Base-by-base conservation (phyloP, 2,888 invertebrate species). In the Orthosia cruda region DNA sequence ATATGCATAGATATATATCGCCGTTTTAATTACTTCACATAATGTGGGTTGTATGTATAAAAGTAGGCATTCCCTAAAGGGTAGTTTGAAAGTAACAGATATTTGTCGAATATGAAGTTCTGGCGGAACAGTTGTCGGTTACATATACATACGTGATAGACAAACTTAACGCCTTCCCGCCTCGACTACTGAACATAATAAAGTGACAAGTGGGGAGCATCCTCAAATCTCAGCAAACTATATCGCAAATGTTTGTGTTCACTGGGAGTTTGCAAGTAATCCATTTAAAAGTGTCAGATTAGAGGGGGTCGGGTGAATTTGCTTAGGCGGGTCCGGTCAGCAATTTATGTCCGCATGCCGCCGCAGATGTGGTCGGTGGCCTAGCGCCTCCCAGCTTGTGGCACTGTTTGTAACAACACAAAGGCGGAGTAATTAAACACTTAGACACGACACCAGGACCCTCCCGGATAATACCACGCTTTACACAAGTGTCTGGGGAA, bases 211-310 rank as follows among this genome's bases (percentile, higher is more conserved):
- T 84, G 74, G 85, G 77, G 85, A 82, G 83, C 77, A 81, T 84
- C 85, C 84, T 77, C 67, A 81, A 88, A 89, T 89, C 88, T 87
- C 82, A 45, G 85, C 78, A 88, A 90, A 88, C 90, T 89, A 89
- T 90, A 89, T 89, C 84, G 88, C 90, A 91, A 91, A 89, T 90
- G 89, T 90, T 90, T 91, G 88, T 90, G 89, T 90, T 89, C 87
- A 68, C 88, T 85, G 84, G 80, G 88, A 92, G 89, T 92, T 92
- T 85, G 81, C 80, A 88, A 90, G 91, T 93, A 93, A 94, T 94
- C 91, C 92, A 93, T 94, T 93, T 91, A 93, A 94, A 94, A 94
- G 93, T 94, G 93, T 94, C 94, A 93, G 94, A 94, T 94, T 94
- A 93, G 89, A 91, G 91, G 89, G 91, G 89, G 88, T 87, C 83